Base-by-base conservation (phyloP, 2,113 vertebrate species). In the Archocentrus centrarchus region DNA sequence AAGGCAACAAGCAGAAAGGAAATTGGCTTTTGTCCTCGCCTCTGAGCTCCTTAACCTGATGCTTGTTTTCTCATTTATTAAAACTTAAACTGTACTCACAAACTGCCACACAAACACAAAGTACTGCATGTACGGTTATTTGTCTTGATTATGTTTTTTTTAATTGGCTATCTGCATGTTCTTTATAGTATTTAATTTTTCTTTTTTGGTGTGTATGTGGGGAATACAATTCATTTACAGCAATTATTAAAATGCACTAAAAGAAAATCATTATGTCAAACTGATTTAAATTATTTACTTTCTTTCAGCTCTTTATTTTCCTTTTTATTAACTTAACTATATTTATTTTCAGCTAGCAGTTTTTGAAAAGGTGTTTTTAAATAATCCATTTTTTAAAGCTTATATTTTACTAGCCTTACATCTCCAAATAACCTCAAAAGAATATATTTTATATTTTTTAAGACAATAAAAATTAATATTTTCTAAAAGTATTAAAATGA, bases 1-100 rank as follows among this genome's bases (percentile, higher is more conserved):
- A 97, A 95, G 96, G 90, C 87, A 94, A 97, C 96, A 97, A 96
- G 97, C 94, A 94, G 96, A 96, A 96, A 97, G 97, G 97, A 97
- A 97, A 97, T 96, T 93, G 93, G 91, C 94, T 96, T 96, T 96
- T 97, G 97, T 97, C 92, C 94, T 89, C 92, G 92, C 95, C 95
- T 96, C 94, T 94, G 94, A 92, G 96, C 96, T 96, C 95, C 96
- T 97, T 97, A 97, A 97, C 97, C 97, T 96, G 95, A 73, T 66
- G 95, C 94, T 95, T 94, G 95, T 95, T 95, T 95, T 94, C 75
- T 92, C 92, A 93, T 88, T 89, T 81, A 92, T 80, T 80, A 86
- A 86, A 89, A 83, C 30, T 44, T 27, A 7, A 37, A 30, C 44
- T 50, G 44, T 27, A 27, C 22, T 30, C 18, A 70, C 27, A 53